Conservation (phyloP, 2,113 vertebrate genomes). For the Pelmatolapia mariae region DNA sequence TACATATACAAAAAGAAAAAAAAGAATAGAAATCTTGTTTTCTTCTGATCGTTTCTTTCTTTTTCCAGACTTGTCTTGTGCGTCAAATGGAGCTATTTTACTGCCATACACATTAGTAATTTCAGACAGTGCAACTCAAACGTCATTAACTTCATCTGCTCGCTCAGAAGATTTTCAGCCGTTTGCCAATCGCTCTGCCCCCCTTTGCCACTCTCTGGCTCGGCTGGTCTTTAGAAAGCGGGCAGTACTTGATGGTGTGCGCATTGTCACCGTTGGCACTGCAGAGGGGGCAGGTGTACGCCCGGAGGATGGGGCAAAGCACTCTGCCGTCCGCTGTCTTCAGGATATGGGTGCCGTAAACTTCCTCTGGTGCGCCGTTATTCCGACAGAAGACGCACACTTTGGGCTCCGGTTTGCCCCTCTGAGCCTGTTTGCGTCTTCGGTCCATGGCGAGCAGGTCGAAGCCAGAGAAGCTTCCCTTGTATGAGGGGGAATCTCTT, state of each 20-base stretch:
- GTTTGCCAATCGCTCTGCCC: slow-evolving; percentile 59
- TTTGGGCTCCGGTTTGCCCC: slow-evolving; percentile 73
- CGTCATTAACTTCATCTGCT: background rate
- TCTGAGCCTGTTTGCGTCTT: slow-evolving; percentile 61
- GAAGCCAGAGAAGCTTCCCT: slow-evolving; percentile 57
- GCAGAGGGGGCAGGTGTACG: slow-evolving; percentile 79
- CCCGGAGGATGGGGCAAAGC: slow-evolving; percentile 77
- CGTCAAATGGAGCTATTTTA: slow-evolving; percentile 9
- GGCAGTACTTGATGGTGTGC: slow-evolving; percentile 82
- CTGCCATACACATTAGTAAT: background rate
- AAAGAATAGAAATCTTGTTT: background rate
- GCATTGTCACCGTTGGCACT: slow-evolving; percentile 79
- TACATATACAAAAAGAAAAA: background rate
- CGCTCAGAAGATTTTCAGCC: slow-evolving; percentile 70
- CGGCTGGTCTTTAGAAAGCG: slow-evolving; percentile 74
- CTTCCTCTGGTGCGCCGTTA: slow-evolving; percentile 78
- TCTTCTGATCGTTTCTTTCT: background rate
- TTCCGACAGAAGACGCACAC: slow-evolving; percentile 82
- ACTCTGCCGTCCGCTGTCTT: slow-evolving; percentile 77
- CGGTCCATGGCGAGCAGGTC: slow-evolving; percentile 70
- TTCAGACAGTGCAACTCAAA: slow-evolving; percentile 33
- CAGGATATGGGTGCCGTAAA: slow-evolving; percentile 78
- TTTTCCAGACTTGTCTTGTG: slow-evolving; percentile 35
- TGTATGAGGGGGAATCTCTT: slow-evolving; percentile 48
- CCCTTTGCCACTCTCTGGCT: slow-evolving; percentile 63